These are phyloP conservation scores for Corythornis madagascariensis DNA, from an alignment of 2,113 vertebrate genomes.

Conservation along the genomic window DNA sequence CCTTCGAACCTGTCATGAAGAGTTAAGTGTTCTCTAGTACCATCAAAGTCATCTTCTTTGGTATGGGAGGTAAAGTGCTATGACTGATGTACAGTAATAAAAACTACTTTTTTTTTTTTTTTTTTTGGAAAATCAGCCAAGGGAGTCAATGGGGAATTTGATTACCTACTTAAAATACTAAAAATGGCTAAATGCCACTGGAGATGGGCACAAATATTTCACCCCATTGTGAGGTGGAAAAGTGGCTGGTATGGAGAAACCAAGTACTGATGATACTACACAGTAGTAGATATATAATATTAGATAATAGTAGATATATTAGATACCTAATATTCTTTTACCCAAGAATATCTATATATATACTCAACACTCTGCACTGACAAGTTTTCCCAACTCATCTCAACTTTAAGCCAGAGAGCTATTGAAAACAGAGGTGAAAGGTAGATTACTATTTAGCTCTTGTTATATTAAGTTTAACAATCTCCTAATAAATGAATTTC, in stretches of 20 bases:
- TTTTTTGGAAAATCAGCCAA: not conserved
- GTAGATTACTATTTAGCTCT: not conserved
- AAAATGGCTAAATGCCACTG: not conserved
- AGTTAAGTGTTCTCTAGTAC: too few relatives aligned
- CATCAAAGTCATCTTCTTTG: too few relatives aligned
- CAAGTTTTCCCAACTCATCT: not conserved
- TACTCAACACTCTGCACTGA: not conserved
- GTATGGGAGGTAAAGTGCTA: too few relatives aligned
- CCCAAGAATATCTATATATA: not conserved
- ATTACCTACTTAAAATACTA: not conserved
- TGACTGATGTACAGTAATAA: not conserved
- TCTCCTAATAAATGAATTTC: not conserved
- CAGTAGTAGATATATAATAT: too few relatives aligned
- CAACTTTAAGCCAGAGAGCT: not conserved
- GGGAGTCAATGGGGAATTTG: not conserved
- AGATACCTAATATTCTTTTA: not conserved
- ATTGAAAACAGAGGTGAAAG: not conserved
- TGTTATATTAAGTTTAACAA: not conserved
- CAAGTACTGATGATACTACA: not conserved
- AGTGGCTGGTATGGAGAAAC: not conserved
- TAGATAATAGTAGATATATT: too few relatives aligned
- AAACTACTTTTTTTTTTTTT: not conserved
- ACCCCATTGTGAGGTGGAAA: not conserved
- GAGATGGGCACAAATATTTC: not conserved
- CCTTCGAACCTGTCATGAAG: too few relatives aligned